Evolutionary conservation across 2,113 vertebrate species (phyloP), one percentile per base, ranked within the genome.

Genomic region (human): DNA sequence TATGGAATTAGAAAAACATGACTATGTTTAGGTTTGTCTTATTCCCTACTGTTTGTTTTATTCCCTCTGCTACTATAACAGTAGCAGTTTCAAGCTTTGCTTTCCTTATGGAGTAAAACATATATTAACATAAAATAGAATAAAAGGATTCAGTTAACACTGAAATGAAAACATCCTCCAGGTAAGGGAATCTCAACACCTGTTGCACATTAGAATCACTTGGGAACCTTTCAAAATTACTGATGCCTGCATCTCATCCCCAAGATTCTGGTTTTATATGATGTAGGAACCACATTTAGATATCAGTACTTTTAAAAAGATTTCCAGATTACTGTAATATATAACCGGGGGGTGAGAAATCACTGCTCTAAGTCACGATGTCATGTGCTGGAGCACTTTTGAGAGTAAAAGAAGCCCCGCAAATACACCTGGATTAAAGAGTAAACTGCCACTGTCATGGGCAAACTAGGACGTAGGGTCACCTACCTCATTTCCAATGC

Each of bases 121-220:
- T 38, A 55, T 50, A 40, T 91, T 84, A 76, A 89, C 18, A 92
- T 68, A 89, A 94, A n/a, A 92, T 32, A 89, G 61, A 93, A 66
- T 68, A 85, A n/a, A 1, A 73, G 83, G 27, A 59, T 94, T 78
- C 30, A 92, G 22, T 76, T 89, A 96, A 85, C 30, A 83, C 48
- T 72, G n/a, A 10, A 89, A 48, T 95, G 32, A 32, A 72, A 93
- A 55, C 35, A 45, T 45, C 20, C 40, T 70, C 40, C 5, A 57
- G 32, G n/a, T n/a, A 52, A 86, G 11, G 25, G 25, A 90, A 76
- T 82, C 38, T 64, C 22, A 45, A 45, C 6, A 8, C 4, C 3
- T 75, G 22, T n/a, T 80, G 59, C 40, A 76, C 2, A 16, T 18
- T 22, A 66, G 61, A 92, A 64, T 80, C 55, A 89, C 16, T 3